Conservation (phyloP, 1,140 invertebrate genomes). For the Nephotettix cincticeps region DNA sequence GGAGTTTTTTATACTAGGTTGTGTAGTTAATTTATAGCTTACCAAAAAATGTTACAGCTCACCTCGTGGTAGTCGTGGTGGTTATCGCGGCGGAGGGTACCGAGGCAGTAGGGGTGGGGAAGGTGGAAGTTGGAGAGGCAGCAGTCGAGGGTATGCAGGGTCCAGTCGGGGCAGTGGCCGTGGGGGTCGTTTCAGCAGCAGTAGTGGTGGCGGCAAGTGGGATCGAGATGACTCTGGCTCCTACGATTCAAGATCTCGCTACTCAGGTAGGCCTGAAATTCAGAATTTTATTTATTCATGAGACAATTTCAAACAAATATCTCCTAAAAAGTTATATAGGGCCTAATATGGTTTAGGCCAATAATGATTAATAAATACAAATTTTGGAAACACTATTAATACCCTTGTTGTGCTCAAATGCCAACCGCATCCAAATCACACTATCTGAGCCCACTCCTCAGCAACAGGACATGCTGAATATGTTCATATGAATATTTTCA, state of each 20-base stretch:
- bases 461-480: too few species aligned
- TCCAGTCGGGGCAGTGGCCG: not conserved
- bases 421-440: too few species aligned
- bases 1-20: too few species aligned
- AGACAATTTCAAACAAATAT: not conserved
- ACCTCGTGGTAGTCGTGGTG: slow-evolving; percentile 3
- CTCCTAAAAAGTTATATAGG: not conserved
- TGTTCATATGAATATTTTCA: too few species aligned
- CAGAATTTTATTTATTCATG: not conserved
- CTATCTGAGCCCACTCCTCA: too few species aligned
- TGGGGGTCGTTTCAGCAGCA: not conserved
- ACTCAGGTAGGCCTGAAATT: not conserved
- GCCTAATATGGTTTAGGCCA: not conserved
- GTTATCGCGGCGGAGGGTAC: slow-evolving; percentile 6
- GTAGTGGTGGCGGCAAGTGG: slow-evolving; percentile 9
- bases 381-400: not conserved
- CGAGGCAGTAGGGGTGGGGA: not conserved
- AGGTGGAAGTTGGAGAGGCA: not conserved
- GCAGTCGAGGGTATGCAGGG: not conserved
- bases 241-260: slow-evolving; percentile 3
- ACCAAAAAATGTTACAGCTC: slow-evolving; percentile 10
- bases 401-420: not conserved
- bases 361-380: not conserved
- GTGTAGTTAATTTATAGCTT: too few species aligned
- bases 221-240: slow-evolving; percentile 4